Conservation (phyloP, 2,113 vertebrate species). For the Rousettus leschenaultii region DNA sequence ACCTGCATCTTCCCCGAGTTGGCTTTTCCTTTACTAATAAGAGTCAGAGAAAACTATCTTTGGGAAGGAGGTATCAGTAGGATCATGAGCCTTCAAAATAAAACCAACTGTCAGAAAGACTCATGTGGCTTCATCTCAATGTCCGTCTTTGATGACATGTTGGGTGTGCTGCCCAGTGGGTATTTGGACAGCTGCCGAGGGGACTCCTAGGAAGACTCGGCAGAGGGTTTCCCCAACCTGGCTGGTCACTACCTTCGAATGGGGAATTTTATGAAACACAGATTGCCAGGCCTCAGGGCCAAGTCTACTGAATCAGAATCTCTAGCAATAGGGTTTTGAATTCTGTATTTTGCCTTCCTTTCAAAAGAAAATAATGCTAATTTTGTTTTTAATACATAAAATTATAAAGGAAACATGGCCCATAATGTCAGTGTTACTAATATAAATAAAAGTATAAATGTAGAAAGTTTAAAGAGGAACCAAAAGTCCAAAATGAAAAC, state of each 20-base stretch:
- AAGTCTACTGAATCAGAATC: neutral
- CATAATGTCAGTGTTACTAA: neutral
- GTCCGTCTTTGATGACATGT: neutral
- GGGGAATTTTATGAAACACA: neutral
- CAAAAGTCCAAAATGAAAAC: slow-evolving; percentile 11
- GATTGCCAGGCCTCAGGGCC: neutral
- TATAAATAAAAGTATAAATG: neutral
- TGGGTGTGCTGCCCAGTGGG: no score
- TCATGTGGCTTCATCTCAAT: neutral
- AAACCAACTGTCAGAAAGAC: neutral
- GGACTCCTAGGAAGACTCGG: neutral
- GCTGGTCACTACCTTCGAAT: neutral
- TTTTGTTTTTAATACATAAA: neutral
- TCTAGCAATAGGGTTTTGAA: neutral
- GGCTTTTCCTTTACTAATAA: neutral
- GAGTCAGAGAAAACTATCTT: neutral
- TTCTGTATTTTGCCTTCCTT: neutral
- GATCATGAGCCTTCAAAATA: neutral
- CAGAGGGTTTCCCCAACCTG: neutral
- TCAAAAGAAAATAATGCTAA: neutral
- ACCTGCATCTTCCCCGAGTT: neutral
- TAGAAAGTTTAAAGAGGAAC: neutral
- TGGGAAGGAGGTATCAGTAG: neutral
- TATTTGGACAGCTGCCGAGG: neutral
- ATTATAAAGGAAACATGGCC: neutral